Conservation (phyloP, 2,797 vertebrate species). For the Poeciliopsis gracilis region DNA sequence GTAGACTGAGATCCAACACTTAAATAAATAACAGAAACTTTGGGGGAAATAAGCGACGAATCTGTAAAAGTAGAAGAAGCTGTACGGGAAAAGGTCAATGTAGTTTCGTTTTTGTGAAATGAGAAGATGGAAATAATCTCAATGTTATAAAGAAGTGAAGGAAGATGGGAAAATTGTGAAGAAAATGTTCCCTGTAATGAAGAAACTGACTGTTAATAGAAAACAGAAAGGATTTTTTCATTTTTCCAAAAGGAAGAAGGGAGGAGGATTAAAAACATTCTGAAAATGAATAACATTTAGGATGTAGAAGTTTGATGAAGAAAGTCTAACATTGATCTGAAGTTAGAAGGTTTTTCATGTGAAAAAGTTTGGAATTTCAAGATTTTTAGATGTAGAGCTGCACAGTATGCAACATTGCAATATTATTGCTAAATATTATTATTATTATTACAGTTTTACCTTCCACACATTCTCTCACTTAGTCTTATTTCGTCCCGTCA, state of each 20-base stretch:
- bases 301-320: not conserved
- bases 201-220: not conserved
- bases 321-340: not conserved
- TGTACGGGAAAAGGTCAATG: not conserved
- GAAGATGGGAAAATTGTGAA: not conserved
- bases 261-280: not conserved
- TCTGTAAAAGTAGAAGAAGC: conserved; percentile 9
- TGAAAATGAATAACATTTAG: not conserved
- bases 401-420: not conserved
- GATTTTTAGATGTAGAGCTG: not conserved
- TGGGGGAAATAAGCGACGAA: conserved; percentile 23
- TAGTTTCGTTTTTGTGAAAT: not conserved
- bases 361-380: not conserved
- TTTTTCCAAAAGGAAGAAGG: not conserved
- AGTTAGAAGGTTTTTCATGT: not conserved
- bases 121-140: not conserved
- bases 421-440: not conserved
- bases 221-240: not conserved
- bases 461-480: not conserved
- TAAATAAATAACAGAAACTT: conserved; percentile 63
- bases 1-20: conserved; percentile 52
- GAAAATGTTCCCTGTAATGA: not conserved
- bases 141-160: not conserved
- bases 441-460: not conserved
- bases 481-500: not conserved